Evolutionary conservation across 1,140 invertebrate species (phyloP).

Genomic region (Probaryconus sp.): DNA sequence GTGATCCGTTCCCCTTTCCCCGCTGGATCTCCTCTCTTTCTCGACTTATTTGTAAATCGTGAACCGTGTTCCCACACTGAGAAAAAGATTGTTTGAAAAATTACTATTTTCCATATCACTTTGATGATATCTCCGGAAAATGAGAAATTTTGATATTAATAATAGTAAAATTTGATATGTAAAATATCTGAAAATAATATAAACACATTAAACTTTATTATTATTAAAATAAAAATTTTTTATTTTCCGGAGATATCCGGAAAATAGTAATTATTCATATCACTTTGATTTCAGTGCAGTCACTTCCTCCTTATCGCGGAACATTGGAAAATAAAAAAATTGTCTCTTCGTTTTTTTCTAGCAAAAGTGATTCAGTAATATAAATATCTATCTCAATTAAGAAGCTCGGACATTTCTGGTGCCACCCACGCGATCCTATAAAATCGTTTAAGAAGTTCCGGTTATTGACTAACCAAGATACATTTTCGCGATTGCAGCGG

Average conservation of each 20-base stretch:
- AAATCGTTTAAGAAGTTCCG: conserved; percentile 45
- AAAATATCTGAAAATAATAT: too few relatives aligned
- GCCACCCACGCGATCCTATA: conserved; percentile 24
- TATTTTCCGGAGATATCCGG: too few relatives aligned
- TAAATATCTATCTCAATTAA: not conserved
- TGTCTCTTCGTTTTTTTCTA: not conserved
- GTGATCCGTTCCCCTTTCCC: conserved; percentile 32
- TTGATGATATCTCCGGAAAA: too few relatives aligned
- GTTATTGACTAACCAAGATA: conserved; percentile 22
- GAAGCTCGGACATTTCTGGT: conserved; percentile 1
- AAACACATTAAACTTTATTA: too few relatives aligned
- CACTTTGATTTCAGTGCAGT: too few relatives aligned
- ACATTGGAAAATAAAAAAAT: too few relatives aligned
- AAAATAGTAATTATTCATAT: too few relatives aligned
- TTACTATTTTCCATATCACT: too few relatives aligned
- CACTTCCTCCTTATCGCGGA: conserved; percentile 19
- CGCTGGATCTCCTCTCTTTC: conserved; percentile 1
- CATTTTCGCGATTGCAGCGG: conserved; percentile 44
- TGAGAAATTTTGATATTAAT: too few relatives aligned
- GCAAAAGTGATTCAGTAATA: not conserved
- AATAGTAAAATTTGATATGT: too few relatives aligned
- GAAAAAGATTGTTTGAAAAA: too few relatives aligned
- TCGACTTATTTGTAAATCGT: conserved; percentile 6
- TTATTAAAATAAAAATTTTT: too few relatives aligned
- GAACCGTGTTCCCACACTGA: not conserved